Evolutionary conservation across 1,140 invertebrate genomes (phyloP).

Genomic region (Lepidurus apus): DNA sequence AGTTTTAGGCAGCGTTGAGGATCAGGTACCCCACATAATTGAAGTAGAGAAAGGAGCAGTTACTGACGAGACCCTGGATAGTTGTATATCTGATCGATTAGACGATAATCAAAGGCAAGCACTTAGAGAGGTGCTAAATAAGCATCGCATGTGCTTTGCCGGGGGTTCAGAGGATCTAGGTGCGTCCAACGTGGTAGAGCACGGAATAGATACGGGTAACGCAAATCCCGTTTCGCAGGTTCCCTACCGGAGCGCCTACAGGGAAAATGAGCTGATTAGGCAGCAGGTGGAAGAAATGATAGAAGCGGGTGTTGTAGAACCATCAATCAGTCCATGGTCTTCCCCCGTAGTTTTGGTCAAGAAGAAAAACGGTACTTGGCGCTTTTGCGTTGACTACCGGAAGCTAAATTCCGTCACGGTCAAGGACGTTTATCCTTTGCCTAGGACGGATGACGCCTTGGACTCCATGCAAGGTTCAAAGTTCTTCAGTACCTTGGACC

Average conservation of each 20-base stretch:
- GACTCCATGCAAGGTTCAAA: too few relatives aligned
- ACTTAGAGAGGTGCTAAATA: not conserved
- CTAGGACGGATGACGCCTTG: too few relatives aligned
- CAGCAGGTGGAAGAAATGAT: conserved; percentile 32
- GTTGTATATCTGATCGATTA: too few relatives aligned
- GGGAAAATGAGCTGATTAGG: not conserved
- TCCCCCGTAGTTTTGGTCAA: conserved; percentile 48
- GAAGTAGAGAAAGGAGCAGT: too few relatives aligned
- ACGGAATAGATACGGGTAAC: not conserved
- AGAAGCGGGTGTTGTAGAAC: conserved; percentile 48
- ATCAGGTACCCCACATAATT: too few relatives aligned
- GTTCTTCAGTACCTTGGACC: not conserved
- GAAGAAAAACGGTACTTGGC: conserved; percentile 47
- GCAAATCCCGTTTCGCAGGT: not conserved
- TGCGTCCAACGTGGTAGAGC: not conserved
- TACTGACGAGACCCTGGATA: too few relatives aligned
- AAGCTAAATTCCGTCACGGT: too few relatives aligned
- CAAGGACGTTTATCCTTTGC: too few relatives aligned
- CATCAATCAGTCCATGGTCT: conserved; percentile 46
- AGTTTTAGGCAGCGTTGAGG: too few relatives aligned
- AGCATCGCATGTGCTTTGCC: not conserved
- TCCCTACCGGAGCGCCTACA: not conserved
- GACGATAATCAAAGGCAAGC: not conserved
- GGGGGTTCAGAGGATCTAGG: too few relatives aligned
- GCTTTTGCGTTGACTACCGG: too few relatives aligned